Base-by-base conservation (phyloP, 2,888 invertebrate species). In the Phyllotreta striolata region DNA sequence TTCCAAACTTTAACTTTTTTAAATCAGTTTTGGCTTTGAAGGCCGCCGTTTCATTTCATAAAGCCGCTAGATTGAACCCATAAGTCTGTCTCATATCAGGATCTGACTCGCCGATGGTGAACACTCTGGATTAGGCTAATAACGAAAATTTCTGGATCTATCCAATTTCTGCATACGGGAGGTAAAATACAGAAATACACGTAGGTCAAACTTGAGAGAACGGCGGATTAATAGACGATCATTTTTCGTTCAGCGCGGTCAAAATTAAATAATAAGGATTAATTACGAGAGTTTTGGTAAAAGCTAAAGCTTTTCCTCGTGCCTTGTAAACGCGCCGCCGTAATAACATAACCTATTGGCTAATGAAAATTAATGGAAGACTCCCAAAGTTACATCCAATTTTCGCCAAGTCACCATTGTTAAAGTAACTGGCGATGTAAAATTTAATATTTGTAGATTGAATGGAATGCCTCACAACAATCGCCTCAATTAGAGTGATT, bases 1-100 rank as follows among this genome's bases (percentile, higher is more conserved):
- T 76, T 74, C 73, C 72, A 73, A 77, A 77, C 75, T 77, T 76
- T 76, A 74, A 75, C 76, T 76, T 78, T 76, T 74, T 75, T 70
- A 75, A 77, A 77, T 76, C 76, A 74, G 75, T 75, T 73, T 71
- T 71, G 66, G 68, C 67, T 71, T 68, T 72, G 67, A 64, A 61
- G 57, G 56, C 39, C 41, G 40, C 49, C 62, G 66, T 66, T 66
- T 67, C 62, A 65, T 65, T 63, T 64, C 56, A 64, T 60, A 67
- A 60, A 54, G 46, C 41, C 54, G 56, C 14, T 64, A 46, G 46
- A 61, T 55, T 49, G 55, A 49, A 60, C 47, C 14, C 55, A 64
- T 44, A 55, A 55, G 59, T 61, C 46, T 40, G 51, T 37, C 55
- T 56, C 56, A 61, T 61, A 46, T 41, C 24, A 24, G 24, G 58